A percentile compares a stretch with the other conserved stretches of the same genome.
These are phyloP conservation scores for Rhegmatorhina hoffmannsi DNA, from an alignment of 2,113 vertebrate genomes.

Conservation along the genomic window DNA sequence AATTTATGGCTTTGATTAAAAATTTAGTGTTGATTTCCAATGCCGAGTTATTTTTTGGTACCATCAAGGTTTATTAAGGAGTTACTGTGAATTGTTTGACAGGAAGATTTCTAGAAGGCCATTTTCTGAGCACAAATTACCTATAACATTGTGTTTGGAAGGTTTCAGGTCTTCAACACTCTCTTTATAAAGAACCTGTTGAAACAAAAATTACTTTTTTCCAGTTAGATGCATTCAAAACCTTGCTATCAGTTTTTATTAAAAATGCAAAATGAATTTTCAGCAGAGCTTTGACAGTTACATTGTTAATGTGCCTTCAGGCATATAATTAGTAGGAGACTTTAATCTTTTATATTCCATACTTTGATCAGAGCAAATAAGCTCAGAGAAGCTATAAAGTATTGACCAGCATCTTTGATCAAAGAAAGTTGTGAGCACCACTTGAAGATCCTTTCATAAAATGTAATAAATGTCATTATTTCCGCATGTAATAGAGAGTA, in stretches of 20 bases:
- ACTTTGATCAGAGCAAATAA: constrained; percentile 82
- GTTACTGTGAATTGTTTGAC: not conserved
- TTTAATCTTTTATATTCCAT: constrained; percentile 84
- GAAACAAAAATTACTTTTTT: constrained; percentile 77
- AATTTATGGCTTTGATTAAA: not conserved
- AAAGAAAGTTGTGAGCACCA: constrained; percentile 66
- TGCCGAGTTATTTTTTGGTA: not conserved
- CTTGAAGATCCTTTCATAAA: constrained; percentile 65
- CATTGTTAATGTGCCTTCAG: constrained; percentile 85
- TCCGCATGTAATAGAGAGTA: constrained; percentile 39
- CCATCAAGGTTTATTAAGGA: not conserved
- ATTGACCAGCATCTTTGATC: constrained; percentile 79
- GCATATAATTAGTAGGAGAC: constrained; percentile 84
- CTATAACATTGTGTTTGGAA: constrained; percentile 38
- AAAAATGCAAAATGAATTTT: constrained; percentile 82
- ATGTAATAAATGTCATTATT: constrained; percentile 54
- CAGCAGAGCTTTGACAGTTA: constrained; percentile 78
- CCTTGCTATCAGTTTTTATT: constrained; percentile 78
- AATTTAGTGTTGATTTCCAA: not conserved
- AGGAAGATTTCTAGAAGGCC: not conserved
- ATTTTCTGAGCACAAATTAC: constrained; percentile 54
- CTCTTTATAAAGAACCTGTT: constrained; percentile 44
- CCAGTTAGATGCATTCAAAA: constrained; percentile 77
- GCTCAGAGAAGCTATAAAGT: constrained; percentile 74
- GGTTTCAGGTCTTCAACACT: constrained; percentile 20